Evolutionary conservation across 2,113 vertebrate genomes (phyloP), one percentile per base, ranked within the genome.

Genomic region (Chunga burmeisteri): DNA sequence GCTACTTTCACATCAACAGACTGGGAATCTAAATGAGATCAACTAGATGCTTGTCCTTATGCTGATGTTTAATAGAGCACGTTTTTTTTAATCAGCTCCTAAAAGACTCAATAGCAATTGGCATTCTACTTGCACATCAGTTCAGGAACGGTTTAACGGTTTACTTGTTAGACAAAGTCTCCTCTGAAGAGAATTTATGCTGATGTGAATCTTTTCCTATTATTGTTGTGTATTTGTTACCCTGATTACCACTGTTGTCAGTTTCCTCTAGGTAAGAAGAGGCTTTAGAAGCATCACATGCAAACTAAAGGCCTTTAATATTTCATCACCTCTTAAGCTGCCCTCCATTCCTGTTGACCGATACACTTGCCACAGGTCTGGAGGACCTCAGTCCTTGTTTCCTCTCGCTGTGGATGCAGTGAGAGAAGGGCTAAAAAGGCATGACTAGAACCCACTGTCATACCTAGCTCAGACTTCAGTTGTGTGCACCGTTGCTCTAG

Each of bases 401-500:
- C 21, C 52, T 56, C 42, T 75, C 49, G 38, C 56, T 63, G 50
- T 70, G 34, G 55, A 53, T 62, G 32, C 46, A 53, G 44, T 11
- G 44, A 71, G 15, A 36, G 30, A 58, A 47, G 30, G 27, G 34
- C 66, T 83, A 83, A 34, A 59, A 88, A 65, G 25, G 30, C 27
- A 20, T 3, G 25, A 63, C 11, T 49, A 61, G 19, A 53, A 63
- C 34, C 10, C 46, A 23, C 36, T 86, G 62, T 63, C 90, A 59
- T 97, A 98, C 98, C 98, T 79, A 98, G 94, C 46, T 98, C 96
- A 44, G 95, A 93, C 87, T 91, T 97, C 79, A 98, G 97, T 55
- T 97, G 88, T 61, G 85, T 74, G 75, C 96, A 89, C 29, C 94
- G 71, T 30, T 94, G 75, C 77, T 98, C 96, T 86, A 98, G 67